Evolutionary conservation across 1,140 invertebrate genomes (phyloP), one percentile per base, ranked within the genome.

Genomic region (Pseudomyrmex gracilis): DNA sequence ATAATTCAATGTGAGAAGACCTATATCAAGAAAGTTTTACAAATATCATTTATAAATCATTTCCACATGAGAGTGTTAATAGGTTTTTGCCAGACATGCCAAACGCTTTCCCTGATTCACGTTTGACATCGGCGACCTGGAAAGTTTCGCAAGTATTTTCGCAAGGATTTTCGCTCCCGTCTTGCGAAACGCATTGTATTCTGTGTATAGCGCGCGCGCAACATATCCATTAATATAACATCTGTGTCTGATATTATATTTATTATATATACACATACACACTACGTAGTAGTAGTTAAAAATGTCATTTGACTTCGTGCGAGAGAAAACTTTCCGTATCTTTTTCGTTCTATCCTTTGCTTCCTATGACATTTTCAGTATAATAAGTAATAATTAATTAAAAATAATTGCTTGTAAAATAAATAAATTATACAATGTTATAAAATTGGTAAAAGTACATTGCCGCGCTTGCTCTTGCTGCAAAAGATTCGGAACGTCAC

Each of bases 131-230:
- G 15, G 13, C 45, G 66, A 80, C 76, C 76, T 80, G 76, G 76
- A 80, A 80, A 80, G 76, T 80, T 80, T 80, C 76, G 76, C 76
- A 71, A 80, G 76, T 34, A 34, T 34, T 34, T 34, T 34, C 34
- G 22, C 70, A 80, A 80, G 70, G 24, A 80, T 80, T 80, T 80
- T 80, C 51, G 76, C 76, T 80, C 4, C 55, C 49, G 34, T 49
- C 76, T 80, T 80, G 66, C 66, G 66, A 80, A 80, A 80, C 22
- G 43, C 34, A 80, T 80, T 80, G 76, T 80, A 80, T 71, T 80
- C 76, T 43, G 49, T 58, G 60, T 80, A 34, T 34, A 34, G 34
- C 1, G 34, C 34, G 22, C 43, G 43, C 45, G 67, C 76, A 43
- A 17, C 20, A n/a, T 24, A 80, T 80, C 76, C 76, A 80, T 80